These are phyloP conservation scores for Solen grandis DNA, from an alignment of 1,140 invertebrate species.

Conservation along the genomic window DNA sequence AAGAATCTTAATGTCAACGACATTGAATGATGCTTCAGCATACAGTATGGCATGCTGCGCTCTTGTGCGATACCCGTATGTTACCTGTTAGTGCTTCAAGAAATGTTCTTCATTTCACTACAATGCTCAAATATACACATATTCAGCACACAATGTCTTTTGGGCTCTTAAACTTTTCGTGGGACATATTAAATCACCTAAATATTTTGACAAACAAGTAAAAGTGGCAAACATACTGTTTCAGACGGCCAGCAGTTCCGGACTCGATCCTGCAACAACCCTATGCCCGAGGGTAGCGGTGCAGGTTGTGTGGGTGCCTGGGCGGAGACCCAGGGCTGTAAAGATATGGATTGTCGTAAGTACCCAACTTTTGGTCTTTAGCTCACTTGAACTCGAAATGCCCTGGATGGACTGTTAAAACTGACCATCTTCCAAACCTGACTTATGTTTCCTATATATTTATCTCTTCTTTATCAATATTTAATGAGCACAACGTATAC, in stretches of 20 bases:
- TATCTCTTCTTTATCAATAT: no score
- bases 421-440: no score
- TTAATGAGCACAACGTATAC: no score
- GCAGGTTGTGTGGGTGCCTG: background rate
- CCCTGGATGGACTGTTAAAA: no score
- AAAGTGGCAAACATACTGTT: background rate
- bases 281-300: slow-evolving; percentile 16
- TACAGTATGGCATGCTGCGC: no score
- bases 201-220: background rate
- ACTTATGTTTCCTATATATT: no score
- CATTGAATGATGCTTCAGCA: no score
- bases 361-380: background rate
- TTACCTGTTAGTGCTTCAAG: no score
- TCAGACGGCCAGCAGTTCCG: slow-evolving; percentile 10
- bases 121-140: background rate
- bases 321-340: slow-evolving; percentile 1
- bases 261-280: slow-evolving; percentile 14
- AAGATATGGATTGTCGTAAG: slow-evolving; percentile 22
- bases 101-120: no score
- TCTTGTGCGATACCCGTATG: no score
- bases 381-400: no score
- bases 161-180: background rate
- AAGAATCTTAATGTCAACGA: no score
- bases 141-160: background rate
- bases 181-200: background rate